Evolutionary conservation across 1,140 invertebrate genomes (phyloP).

Genomic region (Globodera rostochiensis): DNA sequence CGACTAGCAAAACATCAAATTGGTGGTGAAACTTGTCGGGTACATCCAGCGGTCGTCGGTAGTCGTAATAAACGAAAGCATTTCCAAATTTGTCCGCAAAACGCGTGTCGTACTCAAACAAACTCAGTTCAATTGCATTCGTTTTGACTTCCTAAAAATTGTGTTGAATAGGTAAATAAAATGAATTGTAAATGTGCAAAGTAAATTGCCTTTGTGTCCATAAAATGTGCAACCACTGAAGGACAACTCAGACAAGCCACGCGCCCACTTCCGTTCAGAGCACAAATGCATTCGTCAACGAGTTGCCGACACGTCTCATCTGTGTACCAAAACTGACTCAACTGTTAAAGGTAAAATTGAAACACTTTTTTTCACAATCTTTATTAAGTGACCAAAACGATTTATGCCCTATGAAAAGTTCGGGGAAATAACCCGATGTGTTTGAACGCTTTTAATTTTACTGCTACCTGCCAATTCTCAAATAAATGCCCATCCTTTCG

Average conservation of each 20-base stretch:
- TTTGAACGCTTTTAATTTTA: conserved; percentile 68
- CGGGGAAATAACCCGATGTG: background rate
- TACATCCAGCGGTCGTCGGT: conserved; percentile 78
- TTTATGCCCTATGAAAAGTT: too few relatives aligned
- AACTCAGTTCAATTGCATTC: conserved; percentile 72
- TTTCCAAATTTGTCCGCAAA: conserved; percentile 77
- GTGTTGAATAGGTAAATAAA: conserved; percentile 5
- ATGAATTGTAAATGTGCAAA: background rate
- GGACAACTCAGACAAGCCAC: conserved; percentile 87
- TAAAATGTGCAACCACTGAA: conserved; percentile 75
- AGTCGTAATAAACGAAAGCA: conserved; percentile 87
- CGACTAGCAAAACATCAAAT: conserved; percentile 85
- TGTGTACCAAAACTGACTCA: conserved; percentile 95
- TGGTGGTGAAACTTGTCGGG: conserved; percentile 70
- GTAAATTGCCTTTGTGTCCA: conserved; percentile 55
- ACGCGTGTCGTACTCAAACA: conserved; percentile 74
- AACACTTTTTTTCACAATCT: background rate
- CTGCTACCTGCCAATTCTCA: conserved; percentile 76
- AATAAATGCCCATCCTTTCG: conserved; percentile 68
- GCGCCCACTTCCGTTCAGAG: conserved; percentile 37
- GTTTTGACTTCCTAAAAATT: conserved; percentile 47
- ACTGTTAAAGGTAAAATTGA: conserved; percentile 69
- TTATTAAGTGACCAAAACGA: too few relatives aligned
- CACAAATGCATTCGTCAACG: conserved; percentile 65
- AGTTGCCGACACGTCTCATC: conserved; percentile 75